Conservation (phyloP, 2,113 vertebrate genomes). For the Ondatra zibethicus region DNA sequence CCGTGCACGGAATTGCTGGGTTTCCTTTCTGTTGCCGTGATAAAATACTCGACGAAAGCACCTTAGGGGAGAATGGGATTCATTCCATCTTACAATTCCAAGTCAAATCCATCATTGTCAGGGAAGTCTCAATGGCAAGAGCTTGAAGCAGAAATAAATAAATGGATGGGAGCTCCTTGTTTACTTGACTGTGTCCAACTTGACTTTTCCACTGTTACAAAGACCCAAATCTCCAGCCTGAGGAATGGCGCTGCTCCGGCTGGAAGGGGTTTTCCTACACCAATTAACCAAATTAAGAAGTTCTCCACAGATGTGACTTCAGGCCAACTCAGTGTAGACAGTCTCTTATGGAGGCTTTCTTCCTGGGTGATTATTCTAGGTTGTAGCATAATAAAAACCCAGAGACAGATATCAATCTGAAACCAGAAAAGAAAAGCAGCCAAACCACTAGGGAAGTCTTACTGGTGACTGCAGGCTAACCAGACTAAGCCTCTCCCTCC, state of each 20-base stretch:
- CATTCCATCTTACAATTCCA: neutral
- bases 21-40: neutral
- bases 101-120: neutral
- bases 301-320: neutral
- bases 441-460: no score
- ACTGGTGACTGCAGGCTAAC: no score
- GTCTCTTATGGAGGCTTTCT: neutral
- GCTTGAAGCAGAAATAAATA: no score
- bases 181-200: neutral
- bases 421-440: no score
- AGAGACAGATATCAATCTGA: no score
- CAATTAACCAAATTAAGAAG: neutral
- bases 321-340: neutral
- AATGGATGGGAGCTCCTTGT: no score
- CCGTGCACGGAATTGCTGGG: neutral
- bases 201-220: neutral
- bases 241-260: neutral
- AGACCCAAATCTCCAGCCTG: neutral
- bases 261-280: neutral
- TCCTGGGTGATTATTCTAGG: no score
- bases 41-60: neutral
- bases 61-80: neutral
- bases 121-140: neutral
- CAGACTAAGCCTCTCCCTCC: no score
- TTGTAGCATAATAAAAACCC: no score